Percentiles rank a stretch among this genome's conserved stretches.
phyloP scores from a whole-genome alignment of 2,888 invertebrate species.

The Blastobasis adustella region DNA sequence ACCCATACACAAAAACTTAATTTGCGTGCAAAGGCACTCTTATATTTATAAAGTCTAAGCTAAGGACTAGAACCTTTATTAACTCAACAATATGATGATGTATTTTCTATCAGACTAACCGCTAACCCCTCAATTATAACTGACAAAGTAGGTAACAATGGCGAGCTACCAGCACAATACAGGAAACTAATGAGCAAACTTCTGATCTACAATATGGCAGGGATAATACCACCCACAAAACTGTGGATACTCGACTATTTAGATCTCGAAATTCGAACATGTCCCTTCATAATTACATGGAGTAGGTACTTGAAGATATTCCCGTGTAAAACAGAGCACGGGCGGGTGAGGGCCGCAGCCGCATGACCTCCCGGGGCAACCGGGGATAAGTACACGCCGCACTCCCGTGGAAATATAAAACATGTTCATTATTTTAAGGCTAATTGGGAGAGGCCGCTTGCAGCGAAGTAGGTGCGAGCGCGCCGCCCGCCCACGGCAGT shows the following conservation, averaged over 20 bases:
- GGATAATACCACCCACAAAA: slow-evolving; percentile 36
- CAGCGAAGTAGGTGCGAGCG: slow-evolving; percentile 61
- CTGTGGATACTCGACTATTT: slow-evolving; percentile 24
- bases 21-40: no score
- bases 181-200: slow-evolving; percentile 25
- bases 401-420: slow-evolving; percentile 72
- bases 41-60: no score
- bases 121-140: neutral
- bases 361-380: slow-evolving; percentile 70
- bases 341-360: slow-evolving; percentile 40
- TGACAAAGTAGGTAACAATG: slow-evolving; percentile 20
- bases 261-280: slow-evolving; percentile 35
- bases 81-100: no score
- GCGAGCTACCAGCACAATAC: slow-evolving; percentile 22
- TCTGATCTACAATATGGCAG: slow-evolving; percentile 29
- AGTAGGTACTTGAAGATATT: slow-evolving; percentile 46
- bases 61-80: no score
- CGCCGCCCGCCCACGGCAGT: slow-evolving; percentile 61
- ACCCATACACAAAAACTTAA: no score
- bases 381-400: slow-evolving; percentile 66
- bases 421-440: slow-evolving; percentile 75
- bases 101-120: no score
- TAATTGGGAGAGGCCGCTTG: slow-evolving; percentile 73
- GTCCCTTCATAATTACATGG: slow-evolving; percentile 48
- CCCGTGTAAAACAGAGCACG: slow-evolving; percentile 36